These are phyloP conservation scores for Leucozona laternaria DNA, from an alignment of 2,888 invertebrate genomes.

Conservation along the genomic window DNA sequence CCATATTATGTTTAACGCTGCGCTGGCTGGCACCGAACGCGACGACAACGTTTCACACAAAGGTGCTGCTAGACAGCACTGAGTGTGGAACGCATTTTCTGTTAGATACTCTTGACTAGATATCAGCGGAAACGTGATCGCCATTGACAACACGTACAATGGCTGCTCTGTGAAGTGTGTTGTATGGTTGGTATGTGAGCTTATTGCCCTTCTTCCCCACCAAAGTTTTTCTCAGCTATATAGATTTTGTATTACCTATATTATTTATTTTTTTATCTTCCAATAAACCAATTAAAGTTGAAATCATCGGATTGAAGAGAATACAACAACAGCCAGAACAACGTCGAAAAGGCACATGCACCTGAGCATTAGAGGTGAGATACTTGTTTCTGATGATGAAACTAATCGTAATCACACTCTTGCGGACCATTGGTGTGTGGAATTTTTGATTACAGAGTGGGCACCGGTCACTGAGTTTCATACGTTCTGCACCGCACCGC, in stretches of 20 bases:
- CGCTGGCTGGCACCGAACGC: background rate
- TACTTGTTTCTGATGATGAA: slow-evolving; percentile 73
- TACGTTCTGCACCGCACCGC: background rate
- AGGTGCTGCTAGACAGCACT: slow-evolving; percentile 33
- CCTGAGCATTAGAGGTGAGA: slow-evolving; percentile 73
- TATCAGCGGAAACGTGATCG: slow-evolving; percentile 74
- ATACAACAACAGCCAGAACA: background rate
- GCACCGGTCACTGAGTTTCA: slow-evolving; percentile 4
- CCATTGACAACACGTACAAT: slow-evolving; percentile 74
- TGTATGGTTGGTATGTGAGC: slow-evolving; percentile 43
- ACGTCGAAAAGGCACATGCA: slow-evolving; percentile 50
- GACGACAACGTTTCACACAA: slow-evolving; percentile 38
- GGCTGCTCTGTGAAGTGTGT: slow-evolving; percentile 37
- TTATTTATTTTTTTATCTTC: slow-evolving; percentile 33
- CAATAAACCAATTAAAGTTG: slow-evolving; percentile 70
- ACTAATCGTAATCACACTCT: slow-evolving; percentile 73
- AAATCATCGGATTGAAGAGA: slow-evolving; percentile 52
- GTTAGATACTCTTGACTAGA: slow-evolving; percentile 43
- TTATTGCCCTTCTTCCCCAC: slow-evolving; percentile 19
- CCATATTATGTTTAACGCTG: slow-evolving; percentile 15
- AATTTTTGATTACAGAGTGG: slow-evolving; percentile 71
- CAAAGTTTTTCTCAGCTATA: background rate
- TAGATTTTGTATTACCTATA: background rate
- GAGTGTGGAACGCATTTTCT: slow-evolving; percentile 68
- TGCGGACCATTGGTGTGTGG: slow-evolving; percentile 48